Conservation (phyloP, 2,113 vertebrate species). For the Myrmecophaga tridactyla region DNA sequence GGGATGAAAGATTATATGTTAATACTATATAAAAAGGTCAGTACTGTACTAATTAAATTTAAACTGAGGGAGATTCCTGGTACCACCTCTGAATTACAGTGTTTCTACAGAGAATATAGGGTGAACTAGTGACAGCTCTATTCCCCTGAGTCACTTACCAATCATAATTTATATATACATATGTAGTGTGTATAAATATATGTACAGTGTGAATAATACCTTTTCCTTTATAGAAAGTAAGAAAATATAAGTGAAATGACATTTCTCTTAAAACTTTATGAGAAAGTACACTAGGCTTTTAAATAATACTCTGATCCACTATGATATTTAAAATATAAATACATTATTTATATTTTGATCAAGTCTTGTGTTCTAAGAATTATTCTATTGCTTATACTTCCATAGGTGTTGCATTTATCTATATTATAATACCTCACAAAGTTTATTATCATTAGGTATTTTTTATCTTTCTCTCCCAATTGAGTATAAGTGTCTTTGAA, state of each 20-base stretch:
- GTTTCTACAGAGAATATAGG: slow-evolving; percentile 34
- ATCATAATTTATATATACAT: not conserved
- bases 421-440: not conserved
- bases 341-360: not conserved
- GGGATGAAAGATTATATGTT: slow-evolving; percentile 76
- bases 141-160: not conserved
- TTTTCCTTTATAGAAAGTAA: not conserved
- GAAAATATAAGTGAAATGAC: not conserved
- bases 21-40: slow-evolving; percentile 77
- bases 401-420: not conserved
- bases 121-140: not conserved
- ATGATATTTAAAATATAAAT: not conserved
- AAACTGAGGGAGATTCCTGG: slow-evolving; percentile 70
- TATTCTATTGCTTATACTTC: not conserved
- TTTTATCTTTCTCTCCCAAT: not conserved
- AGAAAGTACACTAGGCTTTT: not conserved
- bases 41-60: slow-evolving; percentile 79
- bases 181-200: not conserved
- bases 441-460: not conserved
- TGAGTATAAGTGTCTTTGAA: not conserved
- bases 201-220: not conserved
- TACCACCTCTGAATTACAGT: slow-evolving; percentile 24
- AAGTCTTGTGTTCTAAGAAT: not conserved
- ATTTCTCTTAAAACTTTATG: not conserved
- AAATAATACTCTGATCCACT: not conserved